Base-by-base conservation (phyloP, 2,888 invertebrate genomes). In the Allolobophora icterica region DNA sequence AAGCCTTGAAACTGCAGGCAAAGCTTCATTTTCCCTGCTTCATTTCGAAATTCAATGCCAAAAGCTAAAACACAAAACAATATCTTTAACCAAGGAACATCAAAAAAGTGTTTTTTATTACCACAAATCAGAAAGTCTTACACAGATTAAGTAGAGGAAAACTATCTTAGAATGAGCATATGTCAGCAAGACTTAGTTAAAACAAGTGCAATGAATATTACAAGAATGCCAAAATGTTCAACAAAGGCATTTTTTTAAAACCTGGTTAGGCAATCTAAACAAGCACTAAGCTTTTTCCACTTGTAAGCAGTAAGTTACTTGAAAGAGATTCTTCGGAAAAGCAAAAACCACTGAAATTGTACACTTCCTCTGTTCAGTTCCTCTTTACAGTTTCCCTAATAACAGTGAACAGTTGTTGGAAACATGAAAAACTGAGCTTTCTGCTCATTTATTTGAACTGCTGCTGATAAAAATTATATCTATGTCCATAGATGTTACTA, bases 1-100 rank as follows among this genome's bases (percentile, higher is more conserved):
- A 94, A 91, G 1, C 94, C 94, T 15, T 87, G 34, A 87, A 87
- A 35, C 87, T 87, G 87, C 35, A 87, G 38, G 34, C 19, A 87
- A 87, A 15, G 2, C 21, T n/a, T n/a, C 87, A 19, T 34, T 24
- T 38, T 17, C 87, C 35, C 24, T 87, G 87, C 5, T 38, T 34
- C 87, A 34, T 8, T 87, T 38, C 21, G 87, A 34, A 87, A 35
- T 87, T 34, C 87, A 38, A 87, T 35, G 13, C 38, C 87, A 35
- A 38, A 35, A 19, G 38, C 87, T 87, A 24, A 87, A 87, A 87
- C 24, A 87, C 35, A 24, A 38, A 87, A 87, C 19, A 34, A 34
- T 13, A 33, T 30, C n/a, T 6, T 71, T n/a, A n/a, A 71, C n/a
- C 15, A 71, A n/a, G n/a, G 17, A n/a, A 1, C 71, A 71, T 71